Base-by-base conservation (phyloP, 2,888 invertebrate species). In the Noctua fimbriata region DNA sequence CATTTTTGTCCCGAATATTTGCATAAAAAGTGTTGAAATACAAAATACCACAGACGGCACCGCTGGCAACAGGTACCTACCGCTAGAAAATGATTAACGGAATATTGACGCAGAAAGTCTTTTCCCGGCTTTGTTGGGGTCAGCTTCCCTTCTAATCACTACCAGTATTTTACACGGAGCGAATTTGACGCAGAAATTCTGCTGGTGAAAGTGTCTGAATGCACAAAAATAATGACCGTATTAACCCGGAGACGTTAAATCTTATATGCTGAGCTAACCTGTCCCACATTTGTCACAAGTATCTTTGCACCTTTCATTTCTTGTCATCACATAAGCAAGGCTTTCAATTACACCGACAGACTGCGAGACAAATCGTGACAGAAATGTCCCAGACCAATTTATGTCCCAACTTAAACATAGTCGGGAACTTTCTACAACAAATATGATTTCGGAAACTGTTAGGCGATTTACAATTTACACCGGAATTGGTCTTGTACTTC, bases 321-420 rank as follows among this genome's bases (percentile, higher is more conserved):
- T 77, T 85, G 88, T 87, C 82, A 73, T 7, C 87, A 88, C 73
- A 58, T 85, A 85, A 81, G 85, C 88, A 88, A 79, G 85, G 72
- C 86, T 85, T 88, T 85, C 85, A 85, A 85, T 85, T 87, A 87
- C 66, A 70, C 41, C 5, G 74, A 72, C 73, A 76, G 70, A 71
- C 66, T n/a, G 75, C 85, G 70, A 80, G 74, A 85, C 85, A 85
- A 85, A 85, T 88, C 85, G 88, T 85, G 85, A 85, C 88, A 87
- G 85, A 75, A 85, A 55, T 85, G 85, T 85, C 88, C 88, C 66
- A 81, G 77, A 77, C 85, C 55, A 85, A 85, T 85, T 85, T 85
- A 85, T 85, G 88, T 77, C 67, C 72, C 49, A 73, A 70, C 47
- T 18, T 9, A 67, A 84, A 87, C 79, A 84, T 41, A 49, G 75